Conservation (phyloP, 2,113 vertebrate species). For the Oryzias woworae region DNA sequence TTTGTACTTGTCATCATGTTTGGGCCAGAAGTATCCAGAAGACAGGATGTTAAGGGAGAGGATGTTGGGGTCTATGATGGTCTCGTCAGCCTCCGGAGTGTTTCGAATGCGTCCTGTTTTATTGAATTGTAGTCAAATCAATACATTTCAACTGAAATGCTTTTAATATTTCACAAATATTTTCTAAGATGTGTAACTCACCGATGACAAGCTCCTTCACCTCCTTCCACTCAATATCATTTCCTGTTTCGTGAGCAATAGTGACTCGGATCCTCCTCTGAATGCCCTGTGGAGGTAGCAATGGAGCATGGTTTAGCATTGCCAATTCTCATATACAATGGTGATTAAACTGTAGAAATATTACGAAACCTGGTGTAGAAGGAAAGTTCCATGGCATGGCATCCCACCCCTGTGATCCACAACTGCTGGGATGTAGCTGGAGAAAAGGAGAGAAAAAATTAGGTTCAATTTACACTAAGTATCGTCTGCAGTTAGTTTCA, state of each 20-base stretch:
- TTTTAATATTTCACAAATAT: background rate
- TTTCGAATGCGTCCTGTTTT: constrained; percentile 91
- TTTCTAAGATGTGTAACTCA: constrained; percentile 67
- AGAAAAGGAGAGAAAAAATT: constrained; percentile 32
- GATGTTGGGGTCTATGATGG: constrained; percentile 96
- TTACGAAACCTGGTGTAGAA: constrained; percentile 89
- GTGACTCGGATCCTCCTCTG: constrained; percentile 95
- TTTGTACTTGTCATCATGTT: constrained; percentile 91
- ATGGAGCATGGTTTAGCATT: background rate
- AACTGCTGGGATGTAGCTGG: constrained; percentile 93
- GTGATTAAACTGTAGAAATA: background rate
- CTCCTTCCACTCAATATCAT: constrained; percentile 94
- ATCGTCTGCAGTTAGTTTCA: background rate
- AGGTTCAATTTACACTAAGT: background rate
- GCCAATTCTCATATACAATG: too few species aligned
- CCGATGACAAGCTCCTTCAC: constrained; percentile 96
- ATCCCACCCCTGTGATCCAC: constrained; percentile 95
- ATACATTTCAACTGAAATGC: background rate
- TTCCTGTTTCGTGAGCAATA: constrained; percentile 91
- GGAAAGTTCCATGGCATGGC: constrained; percentile 94
- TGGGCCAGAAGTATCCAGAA: constrained; percentile 86
- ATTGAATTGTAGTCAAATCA: constrained; percentile 12
- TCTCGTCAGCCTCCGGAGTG: constrained; percentile 93
- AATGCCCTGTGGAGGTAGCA: constrained; percentile 83
- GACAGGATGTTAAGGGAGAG: constrained; percentile 97